Evolutionary conservation across 1,140 invertebrate genomes (phyloP).

Genomic region (Phymastichus coffea): DNA sequence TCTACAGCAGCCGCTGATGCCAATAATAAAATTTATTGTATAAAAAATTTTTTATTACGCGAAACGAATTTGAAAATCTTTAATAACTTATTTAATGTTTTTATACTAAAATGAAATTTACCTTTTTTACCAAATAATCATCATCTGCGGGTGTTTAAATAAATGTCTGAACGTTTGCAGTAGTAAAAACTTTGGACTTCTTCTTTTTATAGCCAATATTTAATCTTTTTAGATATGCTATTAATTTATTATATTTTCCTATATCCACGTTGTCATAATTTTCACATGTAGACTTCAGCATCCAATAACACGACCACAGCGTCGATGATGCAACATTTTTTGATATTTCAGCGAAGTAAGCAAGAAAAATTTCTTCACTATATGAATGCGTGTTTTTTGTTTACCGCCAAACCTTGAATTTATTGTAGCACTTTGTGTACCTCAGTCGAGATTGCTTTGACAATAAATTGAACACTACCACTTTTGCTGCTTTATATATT

Average conservation of each 20-base stretch:
- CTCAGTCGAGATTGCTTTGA: conserved; percentile 20
- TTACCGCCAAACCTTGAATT: conserved; percentile 20
- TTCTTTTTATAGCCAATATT: neutral
- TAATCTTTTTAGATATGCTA: conserved; percentile 7
- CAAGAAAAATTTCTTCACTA: conserved; percentile 33
- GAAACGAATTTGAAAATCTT: neutral
- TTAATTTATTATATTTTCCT: conserved; percentile 21
- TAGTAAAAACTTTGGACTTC: conserved; percentile 23
- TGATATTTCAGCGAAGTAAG: conserved; percentile 36
- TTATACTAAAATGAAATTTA: conserved; percentile 3
- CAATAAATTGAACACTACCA: conserved; percentile 3
- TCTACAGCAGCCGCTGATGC: too few species aligned
- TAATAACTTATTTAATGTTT: neutral
- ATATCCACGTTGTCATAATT: conserved; percentile 29
- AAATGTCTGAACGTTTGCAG: conserved; percentile 17
- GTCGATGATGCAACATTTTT: conserved; percentile 32
- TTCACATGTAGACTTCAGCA: conserved; percentile 23
- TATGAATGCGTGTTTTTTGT: conserved; percentile 30
- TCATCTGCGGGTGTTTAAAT: conserved; percentile 3
- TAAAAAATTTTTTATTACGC: neutral
- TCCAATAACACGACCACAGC: conserved; percentile 29
- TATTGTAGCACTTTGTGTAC: conserved; percentile 10
- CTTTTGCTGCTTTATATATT: too few species aligned
- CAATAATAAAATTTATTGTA: neutral
- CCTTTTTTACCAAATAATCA: conserved; percentile 10